phyloP scores from a whole-genome alignment of 2,113 vertebrate genomes.

The Eonycteris spelaea region DNA sequence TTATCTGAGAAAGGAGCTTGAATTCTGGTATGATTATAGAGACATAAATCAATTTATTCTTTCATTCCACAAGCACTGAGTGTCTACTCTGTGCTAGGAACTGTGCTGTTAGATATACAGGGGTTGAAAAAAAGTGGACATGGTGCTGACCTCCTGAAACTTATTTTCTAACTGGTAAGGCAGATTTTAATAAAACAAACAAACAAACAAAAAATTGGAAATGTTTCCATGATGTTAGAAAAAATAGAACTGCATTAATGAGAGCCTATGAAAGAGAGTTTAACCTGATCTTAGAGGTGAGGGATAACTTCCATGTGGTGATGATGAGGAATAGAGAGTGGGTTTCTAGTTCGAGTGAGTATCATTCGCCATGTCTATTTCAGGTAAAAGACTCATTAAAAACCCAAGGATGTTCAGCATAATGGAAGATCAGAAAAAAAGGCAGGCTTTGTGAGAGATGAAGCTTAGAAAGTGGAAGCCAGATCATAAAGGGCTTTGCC shows the following conservation, averaged over 20 bases:
- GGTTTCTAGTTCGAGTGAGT: not conserved
- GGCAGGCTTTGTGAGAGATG: not conserved
- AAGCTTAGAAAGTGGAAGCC: not conserved
- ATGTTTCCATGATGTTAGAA: not conserved
- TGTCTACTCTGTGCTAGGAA: not conserved
- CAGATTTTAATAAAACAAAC: conserved; percentile 13
- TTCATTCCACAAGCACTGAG: not conserved
- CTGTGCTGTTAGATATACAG: not conserved
- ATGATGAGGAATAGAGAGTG: not conserved
- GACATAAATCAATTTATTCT: not conserved
- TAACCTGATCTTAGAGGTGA: not conserved
- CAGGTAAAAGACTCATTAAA: not conserved
- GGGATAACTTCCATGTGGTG: not conserved
- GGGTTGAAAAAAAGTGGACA: not conserved
- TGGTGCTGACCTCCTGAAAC: not conserved
- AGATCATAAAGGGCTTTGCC: not conserved
- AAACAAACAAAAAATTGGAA: not conserved
- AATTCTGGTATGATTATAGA: not conserved
- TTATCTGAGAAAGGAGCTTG: not conserved
- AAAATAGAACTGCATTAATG: not conserved
- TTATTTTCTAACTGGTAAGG: not conserved
- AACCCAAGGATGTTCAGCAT: not conserved
- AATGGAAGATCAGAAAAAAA: not conserved
- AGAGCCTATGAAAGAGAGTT: not conserved
- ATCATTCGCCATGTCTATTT: not conserved